These are phyloP conservation scores for Neolamprologus multifasciatus DNA, from an alignment of 2,797 vertebrate species.

Conservation along the genomic window DNA sequence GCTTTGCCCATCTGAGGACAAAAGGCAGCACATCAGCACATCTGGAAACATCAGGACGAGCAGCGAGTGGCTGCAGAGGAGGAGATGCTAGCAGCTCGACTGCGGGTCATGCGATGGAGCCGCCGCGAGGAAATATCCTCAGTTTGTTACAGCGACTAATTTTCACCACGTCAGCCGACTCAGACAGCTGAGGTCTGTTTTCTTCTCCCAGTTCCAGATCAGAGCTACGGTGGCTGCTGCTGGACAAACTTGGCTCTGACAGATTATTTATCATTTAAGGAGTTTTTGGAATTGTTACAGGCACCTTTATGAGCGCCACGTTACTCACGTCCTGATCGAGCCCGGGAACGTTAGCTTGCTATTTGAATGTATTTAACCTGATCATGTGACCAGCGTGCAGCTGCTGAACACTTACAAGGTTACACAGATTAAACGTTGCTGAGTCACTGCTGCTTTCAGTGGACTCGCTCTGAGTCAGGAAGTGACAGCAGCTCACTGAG, in stretches of 20 bases:
- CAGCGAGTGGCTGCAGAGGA: not conserved
- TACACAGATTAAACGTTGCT: not conserved
- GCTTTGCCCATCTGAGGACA: conserved; percentile 86
- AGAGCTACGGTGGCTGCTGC: not conserved
- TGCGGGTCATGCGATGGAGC: not conserved
- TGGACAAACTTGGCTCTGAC: not conserved
- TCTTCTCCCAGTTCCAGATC: not conserved
- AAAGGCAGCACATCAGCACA: not conserved
- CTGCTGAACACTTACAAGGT: not conserved
- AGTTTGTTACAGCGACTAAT: not conserved
- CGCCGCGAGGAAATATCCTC: not conserved
- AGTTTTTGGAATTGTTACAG: not conserved
- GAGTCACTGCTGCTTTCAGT: not conserved
- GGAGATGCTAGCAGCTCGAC: not conserved
- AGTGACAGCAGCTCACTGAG: not conserved
- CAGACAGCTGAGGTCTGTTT: not conserved
- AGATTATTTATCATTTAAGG: not conserved
- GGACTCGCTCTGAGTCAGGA: not conserved
- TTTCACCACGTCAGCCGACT: not conserved
- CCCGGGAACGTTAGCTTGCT: not conserved
- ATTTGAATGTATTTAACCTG: not conserved
- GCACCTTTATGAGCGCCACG: not conserved
- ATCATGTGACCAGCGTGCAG: not conserved
- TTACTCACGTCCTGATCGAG: not conserved
- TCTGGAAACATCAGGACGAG: not conserved